Base-by-base conservation (phyloP, 2,797 vertebrate genomes). In the Falco concolor region DNA sequence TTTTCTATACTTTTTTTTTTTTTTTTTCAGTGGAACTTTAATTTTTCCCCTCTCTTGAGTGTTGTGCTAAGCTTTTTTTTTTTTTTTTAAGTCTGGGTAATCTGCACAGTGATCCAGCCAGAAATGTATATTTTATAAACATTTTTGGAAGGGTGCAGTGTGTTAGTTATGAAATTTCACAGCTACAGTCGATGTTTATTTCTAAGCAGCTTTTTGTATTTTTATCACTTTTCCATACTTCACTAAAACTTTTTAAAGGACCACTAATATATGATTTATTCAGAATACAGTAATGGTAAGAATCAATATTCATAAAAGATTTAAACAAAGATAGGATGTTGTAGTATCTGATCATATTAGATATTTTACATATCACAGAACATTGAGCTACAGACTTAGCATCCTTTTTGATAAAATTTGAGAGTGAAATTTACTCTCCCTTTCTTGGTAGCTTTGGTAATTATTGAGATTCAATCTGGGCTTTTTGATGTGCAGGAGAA, bases 331-430 rank as follows among this genome's bases (percentile, higher is more conserved):
- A 90, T 83, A 95, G 14, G 44, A 28, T 0, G 0, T 32, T 89
- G 47, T 40, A 61, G 72, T 72, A 93, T 96, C 93, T 93, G 89
- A 92, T 94, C 38, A n/a, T 36, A 34, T n/a, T 34, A 57, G 77
- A 88, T 73, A 40, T 88, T 96, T 97, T 96, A 83, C 93, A 73
- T 82, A 88, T 96, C 86, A 91, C 53, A 95, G 89, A 84, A 74
- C 53, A 75, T 4, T 52, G 47, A 88, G 20, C 42, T 87, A 88
- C 8, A 60, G 90, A 49, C 42, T 77, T 76, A 69, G 44, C 69
- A 92, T 78, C 32, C 82, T 57, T 87, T 65, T 11, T 91, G 89
- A 93, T 73, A 53, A 89, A 92, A 88, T 89, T 68, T 78, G 47
- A 54, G 86, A 56, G 49, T 84, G 89, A 91, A 94, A 94, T 95